phyloP scores from a whole-genome alignment of 2,797 vertebrate genomes.

The Karalla daura region DNA sequence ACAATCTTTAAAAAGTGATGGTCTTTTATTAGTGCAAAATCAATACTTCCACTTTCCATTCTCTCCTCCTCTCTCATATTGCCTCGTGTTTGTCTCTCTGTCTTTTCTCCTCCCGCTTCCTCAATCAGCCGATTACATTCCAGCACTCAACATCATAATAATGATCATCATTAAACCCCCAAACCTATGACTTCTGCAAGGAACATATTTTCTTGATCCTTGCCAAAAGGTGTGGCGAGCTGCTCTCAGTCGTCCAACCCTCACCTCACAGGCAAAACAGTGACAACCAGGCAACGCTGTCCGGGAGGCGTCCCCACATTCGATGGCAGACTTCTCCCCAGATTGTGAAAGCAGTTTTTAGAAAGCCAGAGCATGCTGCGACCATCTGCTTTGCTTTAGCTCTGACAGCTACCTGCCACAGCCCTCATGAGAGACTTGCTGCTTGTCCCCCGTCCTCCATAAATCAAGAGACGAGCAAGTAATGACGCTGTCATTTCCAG shows the following conservation, averaged over 20 bases:
- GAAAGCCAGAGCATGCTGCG: constrained; percentile 20
- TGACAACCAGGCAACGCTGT: constrained; percentile 51
- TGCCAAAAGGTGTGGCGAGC: constrained; percentile 15
- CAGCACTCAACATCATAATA: constrained; percentile 12
- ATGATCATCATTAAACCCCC: constrained; percentile 32
- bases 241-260: constrained; percentile 18
- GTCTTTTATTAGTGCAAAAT: constrained; percentile 1
- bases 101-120: neutral
- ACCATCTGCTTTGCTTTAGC: constrained; percentile 61
- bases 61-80: no score
- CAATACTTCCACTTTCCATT: neutral
- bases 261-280: constrained; percentile 47
- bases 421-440: constrained; percentile 30
- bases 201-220: constrained; percentile 23
- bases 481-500: constrained; percentile 29
- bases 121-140: constrained; percentile 11
- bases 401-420: constrained; percentile 57
- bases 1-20: neutral
- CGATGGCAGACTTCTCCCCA: constrained; percentile 39
- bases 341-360: constrained; percentile 40
- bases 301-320: constrained; percentile 30
- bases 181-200: constrained; percentile 12
- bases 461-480: constrained; percentile 29
- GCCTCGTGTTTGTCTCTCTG: no score
- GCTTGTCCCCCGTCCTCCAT: constrained; percentile 22